Evolutionary conservation across 2,113 vertebrate species (phyloP), one percentile per base, ranked within the genome.

Genomic region (Tetrao urogallus): DNA sequence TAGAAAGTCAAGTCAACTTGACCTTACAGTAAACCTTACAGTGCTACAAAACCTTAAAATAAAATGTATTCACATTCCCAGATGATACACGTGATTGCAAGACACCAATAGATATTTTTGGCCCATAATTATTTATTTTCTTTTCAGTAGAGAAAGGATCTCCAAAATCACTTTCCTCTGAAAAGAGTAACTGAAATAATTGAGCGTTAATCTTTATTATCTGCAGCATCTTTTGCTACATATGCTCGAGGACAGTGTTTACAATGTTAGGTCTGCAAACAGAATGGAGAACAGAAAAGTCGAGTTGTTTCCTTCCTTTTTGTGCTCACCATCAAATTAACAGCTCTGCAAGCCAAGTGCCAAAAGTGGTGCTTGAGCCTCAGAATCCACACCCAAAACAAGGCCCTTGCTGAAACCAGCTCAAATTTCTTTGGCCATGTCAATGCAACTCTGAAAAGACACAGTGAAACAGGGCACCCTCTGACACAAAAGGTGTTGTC

Each of bases 101-200:
- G 24, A 88, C 18, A 88, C 48, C 80, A 92, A 54, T n/a, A 86
- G 61, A 65, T 95, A 88, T 82, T 93, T 94, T 90, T 83, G 72
- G 82, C 61, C 48, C 79, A 52, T 67, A 83, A 89, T 94, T 91
- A 82, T 77, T 92, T 95, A 28, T 92, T 92, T 92, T 74, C 85
- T 82, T 40, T 65, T 89, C 76, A 61, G 79, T 5, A 86, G 42
- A 72, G 34, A 90, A 88, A 83, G 81, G 57, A 0, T n/a, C 52
- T 91, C 85, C 74, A 76, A 72, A 77, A 91, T 90, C 42, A 81
- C 19, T 93, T 85, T 80, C 52, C 65, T 90, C 57, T 69, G 69
- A 61, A 52, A 90, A 91, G 50, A 28, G 40, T 65, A 61, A 57
- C 85, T 83, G 85, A 86, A 92, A 84, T 91, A 93, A 93, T 1